Conservation (phyloP, 2,113 vertebrate species). For the Forbesichthys papilliferus region DNA sequence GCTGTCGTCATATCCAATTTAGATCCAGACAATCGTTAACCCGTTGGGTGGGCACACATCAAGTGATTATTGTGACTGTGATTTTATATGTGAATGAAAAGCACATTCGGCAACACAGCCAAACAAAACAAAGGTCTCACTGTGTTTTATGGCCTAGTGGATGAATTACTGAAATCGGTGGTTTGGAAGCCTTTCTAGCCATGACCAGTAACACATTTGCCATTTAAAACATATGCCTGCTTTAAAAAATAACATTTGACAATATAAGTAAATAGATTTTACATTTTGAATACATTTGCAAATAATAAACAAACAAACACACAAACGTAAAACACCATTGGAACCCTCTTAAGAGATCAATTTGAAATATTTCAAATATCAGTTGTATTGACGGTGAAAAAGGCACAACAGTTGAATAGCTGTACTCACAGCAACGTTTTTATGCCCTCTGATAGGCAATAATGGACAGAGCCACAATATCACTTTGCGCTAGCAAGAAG, state of each 20-base stretch:
- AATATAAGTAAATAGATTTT: too few species aligned
- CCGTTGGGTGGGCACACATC: constrained; percentile 8
- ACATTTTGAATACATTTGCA: too few species aligned
- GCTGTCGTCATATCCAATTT: constrained; percentile 13
- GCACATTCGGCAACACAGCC: too few species aligned
- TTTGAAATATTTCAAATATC: not conserved
- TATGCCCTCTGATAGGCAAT: not conserved
- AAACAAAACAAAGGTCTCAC: not conserved
- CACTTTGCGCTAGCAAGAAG: constrained; percentile 10
- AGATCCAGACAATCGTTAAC: constrained; percentile 10
- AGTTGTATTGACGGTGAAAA: not conserved
- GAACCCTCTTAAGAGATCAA: not conserved
- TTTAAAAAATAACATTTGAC: too few species aligned
- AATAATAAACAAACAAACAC: too few species aligned
- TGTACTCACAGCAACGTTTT: not conserved
- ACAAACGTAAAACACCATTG: too few species aligned
- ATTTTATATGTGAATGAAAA: not conserved
- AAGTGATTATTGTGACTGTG: not conserved
- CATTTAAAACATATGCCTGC: too few species aligned
- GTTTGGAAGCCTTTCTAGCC: too few species aligned
- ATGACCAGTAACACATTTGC: too few species aligned
- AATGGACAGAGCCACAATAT: constrained; percentile 2
- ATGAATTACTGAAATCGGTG: too few species aligned
- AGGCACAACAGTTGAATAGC: not conserved
- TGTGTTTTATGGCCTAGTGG: not conserved